Evolutionary conservation across 2,113 vertebrate genomes (phyloP), one percentile per base, ranked within the genome.

Genomic region (Sebastes schlegelii): DNA sequence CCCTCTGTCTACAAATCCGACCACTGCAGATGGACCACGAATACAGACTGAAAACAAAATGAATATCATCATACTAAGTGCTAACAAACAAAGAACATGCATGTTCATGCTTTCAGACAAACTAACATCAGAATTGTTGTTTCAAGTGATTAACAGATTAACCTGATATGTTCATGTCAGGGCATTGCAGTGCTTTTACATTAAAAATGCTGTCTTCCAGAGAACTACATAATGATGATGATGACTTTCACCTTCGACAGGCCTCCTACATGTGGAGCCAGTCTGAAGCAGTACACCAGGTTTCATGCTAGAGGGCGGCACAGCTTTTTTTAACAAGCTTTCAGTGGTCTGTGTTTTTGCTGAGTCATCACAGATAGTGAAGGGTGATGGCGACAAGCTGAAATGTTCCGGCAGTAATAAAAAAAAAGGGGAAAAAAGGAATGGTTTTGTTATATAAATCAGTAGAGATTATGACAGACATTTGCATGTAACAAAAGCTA

Each of bases 221-320:
- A 78, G 23, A 79, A 67, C 34, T 76, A 23, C 58, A 54, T 13
- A 21, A 72, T 57, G 55, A 43, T 70, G 26, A 68, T 63, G 21
- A 57, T 4, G 12, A 19, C 12, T 21, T 11, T 12, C 42, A 40
- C 19, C 13, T 11, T 14, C 3, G 7, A 74, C 67, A 61, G 51
- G 68, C 16, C 14, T 61, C 45, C 65, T 51, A 19, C 1, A 21
- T 60, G 45, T n/a, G 10, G 40, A 80, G 43, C 70, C 42, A 13
- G 74, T 65, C 52, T 26, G 6, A 26, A 61, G 81, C 84, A 89
- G 84, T 90, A 61, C 83, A 77, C 52, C n/a, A 3, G 63, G 21
- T 64, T 48, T 54, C 48, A 75, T 52, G 85, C 87, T 83, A 89
- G 92, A 88, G 85, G 89, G 88, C 91, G 89, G 89, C 81, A 82